Evolutionary conservation across 2,113 vertebrate species (phyloP).

Genomic region (Chaetodon auriga): DNA sequence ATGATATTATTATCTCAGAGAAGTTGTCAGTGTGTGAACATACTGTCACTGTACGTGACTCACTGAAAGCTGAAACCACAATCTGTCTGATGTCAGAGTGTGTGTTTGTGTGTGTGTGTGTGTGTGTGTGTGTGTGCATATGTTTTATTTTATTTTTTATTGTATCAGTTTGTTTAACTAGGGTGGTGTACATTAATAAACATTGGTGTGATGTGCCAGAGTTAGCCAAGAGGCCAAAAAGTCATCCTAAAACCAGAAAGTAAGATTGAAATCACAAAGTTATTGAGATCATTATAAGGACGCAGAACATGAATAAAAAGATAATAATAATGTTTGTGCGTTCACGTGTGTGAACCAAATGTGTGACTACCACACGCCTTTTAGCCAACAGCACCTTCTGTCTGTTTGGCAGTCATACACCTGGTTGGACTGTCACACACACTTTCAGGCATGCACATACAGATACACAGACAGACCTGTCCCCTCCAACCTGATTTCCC

Average conservation of each 20-base stretch:
- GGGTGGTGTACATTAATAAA: no score
- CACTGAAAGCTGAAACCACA: slow-evolving; percentile 10
- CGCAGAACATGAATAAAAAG: no score
- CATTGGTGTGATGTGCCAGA: no score
- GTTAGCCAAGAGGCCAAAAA: no score
- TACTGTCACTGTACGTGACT: slow-evolving; percentile 33
- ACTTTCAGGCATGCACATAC: slow-evolving; percentile 1
- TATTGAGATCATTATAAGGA: no score
- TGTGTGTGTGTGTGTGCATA: slow-evolving; percentile 3
- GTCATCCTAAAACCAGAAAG: no score
- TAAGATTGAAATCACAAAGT: no score
- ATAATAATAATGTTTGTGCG: neutral
- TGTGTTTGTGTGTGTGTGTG: slow-evolving; percentile 3
- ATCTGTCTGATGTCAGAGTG: slow-evolving; percentile 12
- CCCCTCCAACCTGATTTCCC: slow-evolving; percentile 63
- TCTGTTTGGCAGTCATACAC: slow-evolving; percentile 62
- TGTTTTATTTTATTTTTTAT: neutral
- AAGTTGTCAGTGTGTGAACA: slow-evolving; percentile 11
- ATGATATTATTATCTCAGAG: slow-evolving; percentile 27
- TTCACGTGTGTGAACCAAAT: slow-evolving; percentile 43
- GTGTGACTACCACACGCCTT: slow-evolving; percentile 59
- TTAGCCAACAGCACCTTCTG: slow-evolving; percentile 64
- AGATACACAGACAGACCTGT: slow-evolving; percentile 36
- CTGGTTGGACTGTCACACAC: slow-evolving; percentile 31
- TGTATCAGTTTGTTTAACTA: no score